These are phyloP conservation scores for Saturnia pavonia DNA, from an alignment of 2,888 invertebrate genomes.

Conservation along the genomic window DNA sequence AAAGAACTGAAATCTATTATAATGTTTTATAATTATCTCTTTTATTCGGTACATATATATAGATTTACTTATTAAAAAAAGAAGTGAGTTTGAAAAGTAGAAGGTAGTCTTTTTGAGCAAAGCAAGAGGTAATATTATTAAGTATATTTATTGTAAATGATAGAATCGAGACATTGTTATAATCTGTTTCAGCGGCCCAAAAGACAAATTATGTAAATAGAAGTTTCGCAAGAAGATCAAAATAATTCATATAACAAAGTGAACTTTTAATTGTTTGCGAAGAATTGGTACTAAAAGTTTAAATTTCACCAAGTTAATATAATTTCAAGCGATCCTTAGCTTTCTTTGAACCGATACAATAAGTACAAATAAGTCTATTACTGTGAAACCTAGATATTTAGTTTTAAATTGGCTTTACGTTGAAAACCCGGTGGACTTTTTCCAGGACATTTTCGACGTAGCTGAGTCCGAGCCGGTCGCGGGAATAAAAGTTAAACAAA, in stretches of 20 bases:
- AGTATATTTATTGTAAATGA: no score
- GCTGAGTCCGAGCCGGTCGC: slow-evolving; percentile 22
- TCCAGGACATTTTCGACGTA: slow-evolving; percentile 33
- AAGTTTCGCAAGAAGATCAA: background rate
- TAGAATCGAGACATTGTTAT: no score
- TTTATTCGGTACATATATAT: no score
- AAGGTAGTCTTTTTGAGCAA: no score
- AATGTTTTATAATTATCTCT: no score
- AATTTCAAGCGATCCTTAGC: background rate
- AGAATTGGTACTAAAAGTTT: background rate
- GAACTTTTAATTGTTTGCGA: background rate
- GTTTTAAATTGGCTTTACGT: slow-evolving; percentile 17
- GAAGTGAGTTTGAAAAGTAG: no score
- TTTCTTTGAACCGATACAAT: background rate
- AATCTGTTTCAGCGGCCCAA: no score
- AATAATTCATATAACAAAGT: background rate
- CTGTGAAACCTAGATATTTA: slow-evolving; percentile 11
- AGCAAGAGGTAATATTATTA: no score
- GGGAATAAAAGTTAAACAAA: slow-evolving; percentile 54
- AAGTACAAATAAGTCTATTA: background rate
- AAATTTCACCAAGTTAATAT: background rate
- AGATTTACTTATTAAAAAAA: no score
- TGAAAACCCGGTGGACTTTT: slow-evolving; percentile 24
- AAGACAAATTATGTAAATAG: no score
- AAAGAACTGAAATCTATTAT: no score